Evolutionary conservation across 1,140 invertebrate genomes (phyloP), one percentile per base, ranked within the genome.

Genomic region (Trialeurodes vaporariorum): DNA sequence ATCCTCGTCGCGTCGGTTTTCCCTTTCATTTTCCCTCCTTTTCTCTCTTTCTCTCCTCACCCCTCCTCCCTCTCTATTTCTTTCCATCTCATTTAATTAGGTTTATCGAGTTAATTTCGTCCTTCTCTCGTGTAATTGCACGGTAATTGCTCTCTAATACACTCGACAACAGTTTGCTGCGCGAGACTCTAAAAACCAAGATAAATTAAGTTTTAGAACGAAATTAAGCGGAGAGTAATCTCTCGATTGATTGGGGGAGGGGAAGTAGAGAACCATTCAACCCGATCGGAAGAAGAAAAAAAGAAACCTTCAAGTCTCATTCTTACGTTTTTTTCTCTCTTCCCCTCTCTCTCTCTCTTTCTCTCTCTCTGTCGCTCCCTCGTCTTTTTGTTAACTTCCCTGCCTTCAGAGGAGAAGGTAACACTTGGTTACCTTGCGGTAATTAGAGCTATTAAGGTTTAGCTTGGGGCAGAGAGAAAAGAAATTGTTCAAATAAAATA

Each of bases 401-500:
- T 5, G 34, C 34, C 34, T 9, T 49, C 5, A 17, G 17, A 17
- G 17, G 34, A 49, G 34, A 17, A 49, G 34, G 34, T 49, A 49
- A 49, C 34, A 49, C 34, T 49, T 49, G 34, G 34, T 9, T 49
- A 49, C 34, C 34, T 49, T 49, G 34, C n/a, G n/a, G 17, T 49
- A 49, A 49, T 49, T 49, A 49, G 34, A 49, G 34, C 34, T 49
- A 49, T 49, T 49, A 49, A 49, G n/a, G 5, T 49, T 17, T 17
- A 49, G 17, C 34, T 49, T 49, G 34, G 17, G 17, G 17, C 34
- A 17, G 27, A 23, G 24, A 63, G 59, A 63, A 63, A 27, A 21
- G 27, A 24, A 63, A 63, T n/a, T n/a, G 21, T 61, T 25, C 59
- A 64, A 64, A 40, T 27, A 25, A 27, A 64, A 27, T 13, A 64